Evolutionary conservation across 2,888 invertebrate species (phyloP).

Genomic region (Hybos culiciformis): DNA sequence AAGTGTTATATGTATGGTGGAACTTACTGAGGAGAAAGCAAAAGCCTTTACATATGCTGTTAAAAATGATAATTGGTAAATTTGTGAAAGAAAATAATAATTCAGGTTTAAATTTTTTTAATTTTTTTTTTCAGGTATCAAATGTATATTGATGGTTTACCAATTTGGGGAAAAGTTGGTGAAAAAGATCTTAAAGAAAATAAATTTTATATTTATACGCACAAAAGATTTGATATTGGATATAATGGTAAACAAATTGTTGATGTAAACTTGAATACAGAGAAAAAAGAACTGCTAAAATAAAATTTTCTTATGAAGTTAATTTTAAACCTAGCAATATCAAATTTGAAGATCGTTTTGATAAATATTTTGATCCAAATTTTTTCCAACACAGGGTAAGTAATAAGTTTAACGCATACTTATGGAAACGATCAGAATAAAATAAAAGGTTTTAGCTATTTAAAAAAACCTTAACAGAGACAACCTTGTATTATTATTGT

Average conservation of each 20-base stretch:
- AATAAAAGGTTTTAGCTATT: no score
- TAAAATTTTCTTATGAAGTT: conserved; percentile 92
- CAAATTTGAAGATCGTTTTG: conserved; percentile 88
- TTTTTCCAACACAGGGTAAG: conserved; percentile 94
- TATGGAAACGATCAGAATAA: no score
- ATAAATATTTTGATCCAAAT: conserved; percentile 97
- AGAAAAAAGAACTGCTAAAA: conserved; percentile 73
- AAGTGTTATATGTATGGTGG: conserved; percentile 66
- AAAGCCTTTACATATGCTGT: conserved; percentile 95
- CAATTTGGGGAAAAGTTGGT: conserved; percentile 98
- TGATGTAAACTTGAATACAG: conserved; percentile 93
- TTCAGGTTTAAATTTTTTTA: no score
- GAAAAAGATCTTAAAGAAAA: conserved; percentile 75
- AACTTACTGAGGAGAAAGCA: conserved; percentile 68
- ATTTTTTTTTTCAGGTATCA: no score
- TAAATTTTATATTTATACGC: conserved; percentile 85
- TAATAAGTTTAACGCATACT: no score
- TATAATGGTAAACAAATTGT: conserved; percentile 93
- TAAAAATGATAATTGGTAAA: conserved; percentile 98
- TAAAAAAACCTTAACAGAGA: no score
- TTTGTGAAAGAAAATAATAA: no score
- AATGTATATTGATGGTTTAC: conserved; percentile 98
- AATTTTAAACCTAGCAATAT: conserved; percentile 83
- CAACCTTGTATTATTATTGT: no score
- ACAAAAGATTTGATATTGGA: conserved; percentile 96